phyloP scores from a whole-genome alignment of 2,888 invertebrate genomes.

The Teinopalpus imperialis region DNA sequence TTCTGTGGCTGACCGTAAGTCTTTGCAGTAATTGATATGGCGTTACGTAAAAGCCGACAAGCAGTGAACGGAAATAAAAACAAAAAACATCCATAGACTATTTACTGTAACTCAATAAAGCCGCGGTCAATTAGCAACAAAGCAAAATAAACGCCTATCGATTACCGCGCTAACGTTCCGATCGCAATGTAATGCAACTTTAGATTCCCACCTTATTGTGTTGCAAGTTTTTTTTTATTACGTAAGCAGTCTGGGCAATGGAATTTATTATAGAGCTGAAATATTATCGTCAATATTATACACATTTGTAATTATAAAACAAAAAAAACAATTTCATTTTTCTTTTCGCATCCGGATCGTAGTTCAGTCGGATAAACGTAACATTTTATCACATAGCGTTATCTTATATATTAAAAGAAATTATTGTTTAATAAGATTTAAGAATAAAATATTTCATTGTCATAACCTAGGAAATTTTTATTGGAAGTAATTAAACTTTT shows the following conservation, averaged over 20 bases:
- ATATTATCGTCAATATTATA: neutral
- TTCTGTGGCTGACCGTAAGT: slow-evolving; percentile 14
- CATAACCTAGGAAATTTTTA: no score
- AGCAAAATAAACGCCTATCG: slow-evolving; percentile 27
- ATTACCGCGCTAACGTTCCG: slow-evolving; percentile 23
- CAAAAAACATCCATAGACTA: slow-evolving; percentile 8
- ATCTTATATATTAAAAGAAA: no score
- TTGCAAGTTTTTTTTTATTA: slow-evolving; percentile 24
- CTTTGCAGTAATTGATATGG: slow-evolving; percentile 30
- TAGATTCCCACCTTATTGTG: slow-evolving; percentile 26
- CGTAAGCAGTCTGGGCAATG: slow-evolving; percentile 3
- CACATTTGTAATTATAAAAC: no score
- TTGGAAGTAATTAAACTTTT: no score
- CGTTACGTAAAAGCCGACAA: slow-evolving; percentile 12
- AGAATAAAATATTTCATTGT: no score
- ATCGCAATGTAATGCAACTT: slow-evolving; percentile 9
- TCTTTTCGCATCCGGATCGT: no score
- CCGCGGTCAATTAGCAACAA: slow-evolving; percentile 28
- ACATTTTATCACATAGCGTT: no score
- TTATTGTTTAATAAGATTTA: no score
- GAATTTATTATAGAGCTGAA: neutral
- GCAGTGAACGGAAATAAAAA: slow-evolving; percentile 10
- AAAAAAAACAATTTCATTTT: no score
- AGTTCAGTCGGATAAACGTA: no score
- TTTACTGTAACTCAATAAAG: slow-evolving; percentile 25